Base-by-base conservation (phyloP, 2,797 vertebrate genomes). In the Rhinatrema bivittatum region DNA sequence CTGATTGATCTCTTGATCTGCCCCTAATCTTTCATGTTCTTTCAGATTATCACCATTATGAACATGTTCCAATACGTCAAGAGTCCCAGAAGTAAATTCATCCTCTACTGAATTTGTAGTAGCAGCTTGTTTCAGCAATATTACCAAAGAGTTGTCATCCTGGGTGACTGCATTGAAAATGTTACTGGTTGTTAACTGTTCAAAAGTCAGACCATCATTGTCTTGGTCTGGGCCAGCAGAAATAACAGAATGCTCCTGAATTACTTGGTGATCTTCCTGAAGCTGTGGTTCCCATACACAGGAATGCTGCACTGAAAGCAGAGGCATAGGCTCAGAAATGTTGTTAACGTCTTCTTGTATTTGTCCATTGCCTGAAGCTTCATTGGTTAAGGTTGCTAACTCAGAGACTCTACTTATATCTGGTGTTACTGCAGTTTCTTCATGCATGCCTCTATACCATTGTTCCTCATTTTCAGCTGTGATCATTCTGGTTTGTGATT, bases 401-500 rank as follows among this genome's bases (percentile, higher is more conserved):
- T 61, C 56, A 42, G 71, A 39, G 51, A 39, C 39, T 2, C 60
- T 70, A 5, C 55, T 60, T 32, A 43, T 40, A 16, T 73, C 69
- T 1, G 61, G 70, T 50, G 56, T 51, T 4, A 63, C 56, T 0
- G 10, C 39, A 3, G 62, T 62, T 14, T 66, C 69, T 55, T 74
- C 68, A 25, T 46, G 15, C 36, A 59, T 41, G 37, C 57, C 43
- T 32, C 15, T 45, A 31, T 20, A 62, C 46, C 42, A 50, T 7
- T 37, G 2, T 36, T 56, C 62, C 2, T 36, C 7, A 3, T 7
- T 34, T 19, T 64, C 29, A 40, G 42, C 37, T 3, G 9, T 16
- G 10, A 2, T 21, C 13, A 47, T 43, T 15, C 6, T 32, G 7
- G n/a, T 15, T 45, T 42, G 68, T 30, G 56, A 24, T 36, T 54